Base-by-base conservation (phyloP, 2,797 vertebrate species). In the Phalloptychus januarius region DNA sequence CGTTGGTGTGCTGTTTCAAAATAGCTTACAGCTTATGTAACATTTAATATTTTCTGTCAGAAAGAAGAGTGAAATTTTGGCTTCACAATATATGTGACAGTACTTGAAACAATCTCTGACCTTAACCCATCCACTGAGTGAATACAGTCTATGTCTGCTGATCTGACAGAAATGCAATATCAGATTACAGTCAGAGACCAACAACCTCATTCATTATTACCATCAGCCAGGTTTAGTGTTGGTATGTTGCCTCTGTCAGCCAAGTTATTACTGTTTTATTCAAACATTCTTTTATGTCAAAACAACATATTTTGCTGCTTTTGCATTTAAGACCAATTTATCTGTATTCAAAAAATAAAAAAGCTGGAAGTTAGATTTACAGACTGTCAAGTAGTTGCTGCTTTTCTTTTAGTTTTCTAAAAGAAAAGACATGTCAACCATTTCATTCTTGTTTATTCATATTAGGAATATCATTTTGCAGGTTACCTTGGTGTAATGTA, bases 161-260 rank as follows among this genome's bases (percentile, higher is more conserved):
- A 86, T 69, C 61, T 76, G 74, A 83, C 82, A 86, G 56, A 84
- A 65, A 82, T 80, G 31, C 72, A 42, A 84, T 85, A 46, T 78
- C 71, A 84, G 73, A 65, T 50, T 71, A 75, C 48, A 56, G 54
- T 79, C 36, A 58, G 73, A 65, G 73, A 63, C 58, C 77, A 81
- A 76, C 44, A 78, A 38, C 8, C 38, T 80, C 23, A 65, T 85
- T 79, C 75, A 75, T 86, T 33, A 63, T 61, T 18, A 38, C 16
- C 28, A 76, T 46, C 72, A 69, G 71, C 2, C 25, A 50, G 40
- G 45, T 44, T 74, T 36, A 36, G 45, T 65, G 48, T 73, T 45
- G 38, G 23, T 4, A 28, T 77, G 54, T 54, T 69, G 54, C 18
- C 54, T 58, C 40, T 13, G 23, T 63, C 6, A 48, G 33, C 33